Base-by-base conservation (phyloP, 2,888 invertebrate species). In the Hedya salicella region DNA sequence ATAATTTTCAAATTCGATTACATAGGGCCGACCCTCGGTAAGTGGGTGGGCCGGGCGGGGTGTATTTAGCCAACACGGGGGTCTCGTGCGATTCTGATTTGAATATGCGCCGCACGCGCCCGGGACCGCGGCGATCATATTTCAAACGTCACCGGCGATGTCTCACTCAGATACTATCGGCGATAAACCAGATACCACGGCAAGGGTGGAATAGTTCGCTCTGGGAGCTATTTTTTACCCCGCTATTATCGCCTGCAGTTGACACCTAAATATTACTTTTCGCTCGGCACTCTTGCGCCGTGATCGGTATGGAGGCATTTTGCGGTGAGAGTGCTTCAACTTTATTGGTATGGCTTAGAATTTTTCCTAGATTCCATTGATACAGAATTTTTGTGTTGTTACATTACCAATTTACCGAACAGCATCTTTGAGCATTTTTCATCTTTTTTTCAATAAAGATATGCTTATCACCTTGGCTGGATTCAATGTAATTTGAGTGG, bases 1-100 rank as follows among this genome's bases (percentile, higher is more conserved):
- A 92, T 92, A 92, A 92, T 92, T 92, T 92, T 92, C 91, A 92
- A 92, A 92, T 92, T 92, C 92, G 92, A 92, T 92, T 92, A 92
- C 92, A 92, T 92, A 92, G 91, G 91, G 85, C 88, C 89, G 90
- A 90, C 90, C 89, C 89, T 90, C 84, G 82, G 91, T 89, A 89
- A 92, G 92, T 87, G 88, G 88, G 88, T 87, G 88, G 88, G 88
- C 83, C 82, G 88, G 85, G 85, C 84, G 87, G 87, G 89, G 87
- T 85, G 90, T 93, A 92, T 93, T 93, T 93, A 92, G 91, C 93
- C 92, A 92, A 92, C 92, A 92, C 86, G 88, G 92, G 92, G 90
- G 88, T 86, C 83, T 77, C 83, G 90, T 91, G 91, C 91, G 86
- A 84, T 85, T 83, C 89, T 87, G 88, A 92, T 92, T 92, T 92